phyloP scores from a whole-genome alignment of 2,113 vertebrate genomes.

The Pseudorasbora parva region DNA sequence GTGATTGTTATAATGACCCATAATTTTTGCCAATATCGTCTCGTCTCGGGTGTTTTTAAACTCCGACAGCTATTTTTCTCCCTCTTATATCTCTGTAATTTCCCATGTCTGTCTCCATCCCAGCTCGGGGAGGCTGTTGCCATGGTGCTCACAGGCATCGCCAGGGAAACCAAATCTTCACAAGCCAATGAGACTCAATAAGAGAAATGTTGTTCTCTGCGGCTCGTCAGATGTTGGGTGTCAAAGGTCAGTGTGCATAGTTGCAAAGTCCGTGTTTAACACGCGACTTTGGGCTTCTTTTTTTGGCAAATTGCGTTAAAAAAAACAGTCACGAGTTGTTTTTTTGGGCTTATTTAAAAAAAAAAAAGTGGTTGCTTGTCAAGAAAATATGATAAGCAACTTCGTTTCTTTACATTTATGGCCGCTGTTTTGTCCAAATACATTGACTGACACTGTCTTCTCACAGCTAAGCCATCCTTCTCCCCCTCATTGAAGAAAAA shows the following conservation, averaged over 20 bases:
- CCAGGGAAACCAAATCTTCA: conserved; percentile 54
- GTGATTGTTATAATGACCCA: neutral
- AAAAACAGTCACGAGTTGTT: no score
- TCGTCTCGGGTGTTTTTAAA: neutral
- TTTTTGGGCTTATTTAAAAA: no score
- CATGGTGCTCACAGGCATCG: conserved; percentile 47
- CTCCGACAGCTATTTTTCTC: conserved; percentile 1
- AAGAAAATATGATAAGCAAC: no score
- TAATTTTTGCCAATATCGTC: neutral
- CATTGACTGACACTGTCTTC: no score
- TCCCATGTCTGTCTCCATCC: conserved; percentile 30
- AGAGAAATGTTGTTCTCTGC: conserved; percentile 12
- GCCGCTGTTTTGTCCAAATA: no score
- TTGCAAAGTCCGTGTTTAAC: no score
- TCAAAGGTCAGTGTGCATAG: neutral
- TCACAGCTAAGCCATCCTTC: no score
- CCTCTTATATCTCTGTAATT: conserved; percentile 5
- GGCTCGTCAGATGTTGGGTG: neutral
- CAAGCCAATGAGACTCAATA: conserved; percentile 4
- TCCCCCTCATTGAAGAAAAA: no score
- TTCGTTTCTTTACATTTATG: no score
- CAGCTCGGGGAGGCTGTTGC: conserved; percentile 44
- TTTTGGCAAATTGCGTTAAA: no score
- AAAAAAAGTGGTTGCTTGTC: no score
- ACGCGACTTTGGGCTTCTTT: no score